These are phyloP conservation scores for Pseudotriccus pelzelni DNA, from an alignment of 2,797 vertebrate genomes.

Conservation along the genomic window DNA sequence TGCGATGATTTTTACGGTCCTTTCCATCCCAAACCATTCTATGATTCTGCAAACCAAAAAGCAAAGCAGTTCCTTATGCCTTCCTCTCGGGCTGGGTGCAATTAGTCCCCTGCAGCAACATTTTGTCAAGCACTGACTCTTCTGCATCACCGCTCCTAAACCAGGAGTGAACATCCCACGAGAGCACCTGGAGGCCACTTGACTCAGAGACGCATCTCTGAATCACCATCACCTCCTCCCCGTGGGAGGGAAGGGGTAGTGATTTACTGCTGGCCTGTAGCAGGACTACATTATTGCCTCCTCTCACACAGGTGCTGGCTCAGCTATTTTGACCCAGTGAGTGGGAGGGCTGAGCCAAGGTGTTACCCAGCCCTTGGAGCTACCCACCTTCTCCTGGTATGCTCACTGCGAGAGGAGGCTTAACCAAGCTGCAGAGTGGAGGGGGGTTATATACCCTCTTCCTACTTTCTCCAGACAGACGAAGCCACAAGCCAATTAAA, in stretches of 20 bases:
- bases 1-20: neutral
- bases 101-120: neutral
- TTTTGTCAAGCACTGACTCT: neutral
- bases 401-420: neutral
- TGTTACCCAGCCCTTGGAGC: conserved; percentile 13
- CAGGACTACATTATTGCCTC: conserved; percentile 1
- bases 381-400: neutral
- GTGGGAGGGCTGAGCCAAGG: conserved; percentile 29
- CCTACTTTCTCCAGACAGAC: neutral
- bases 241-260: neutral
- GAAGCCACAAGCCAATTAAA: neutral
- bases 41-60: neutral
- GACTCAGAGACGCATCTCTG: conserved; percentile 53
- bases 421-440: neutral
- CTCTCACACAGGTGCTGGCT: neutral
- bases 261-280: neutral
- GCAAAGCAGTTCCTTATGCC: neutral
- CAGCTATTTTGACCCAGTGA: neutral
- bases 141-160: neutral
- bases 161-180: neutral
- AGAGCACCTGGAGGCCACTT: conserved; percentile 16
- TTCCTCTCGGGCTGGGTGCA: neutral
- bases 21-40: neutral
- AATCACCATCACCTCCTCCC: conserved; percentile 53
- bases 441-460: neutral